Evolutionary conservation across 2,888 invertebrate species (phyloP).

Genomic region (Andrena bucephala): DNA sequence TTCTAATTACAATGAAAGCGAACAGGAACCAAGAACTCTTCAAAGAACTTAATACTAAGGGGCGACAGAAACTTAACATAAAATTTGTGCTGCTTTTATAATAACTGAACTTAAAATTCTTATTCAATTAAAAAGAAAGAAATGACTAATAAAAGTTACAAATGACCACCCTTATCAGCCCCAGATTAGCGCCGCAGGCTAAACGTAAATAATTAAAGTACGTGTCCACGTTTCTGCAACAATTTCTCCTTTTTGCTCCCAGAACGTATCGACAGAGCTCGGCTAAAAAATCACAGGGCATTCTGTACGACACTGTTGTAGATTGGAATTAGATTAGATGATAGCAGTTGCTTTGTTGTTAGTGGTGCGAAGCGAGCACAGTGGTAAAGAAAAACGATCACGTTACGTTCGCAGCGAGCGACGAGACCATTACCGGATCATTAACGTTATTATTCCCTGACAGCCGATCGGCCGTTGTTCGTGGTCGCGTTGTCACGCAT

Average conservation of each 20-base stretch:
- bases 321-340: slow-evolving; percentile 72
- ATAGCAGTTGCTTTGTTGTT: slow-evolving; percentile 72
- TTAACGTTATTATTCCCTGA: slow-evolving; percentile 75
- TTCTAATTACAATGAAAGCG: too few relatives aligned
- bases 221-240: neutral
- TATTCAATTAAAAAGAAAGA: too few relatives aligned
- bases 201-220: too few relatives aligned
- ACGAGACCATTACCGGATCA: slow-evolving; percentile 31
- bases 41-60: too few relatives aligned
- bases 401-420: slow-evolving; percentile 45
- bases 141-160: too few relatives aligned
- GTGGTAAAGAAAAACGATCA: slow-evolving; percentile 60
- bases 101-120: too few relatives aligned
- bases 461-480: slow-evolving; percentile 98
- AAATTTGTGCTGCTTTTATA: too few relatives aligned
- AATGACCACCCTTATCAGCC: too few relatives aligned
- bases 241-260: neutral
- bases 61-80: too few relatives aligned
- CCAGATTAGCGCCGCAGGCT: too few relatives aligned
- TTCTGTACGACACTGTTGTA: slow-evolving; percentile 67
- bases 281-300: neutral
- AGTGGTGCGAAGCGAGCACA: slow-evolving; percentile 66
- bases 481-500: slow-evolving; percentile 96
- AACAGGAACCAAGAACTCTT: too few relatives aligned
- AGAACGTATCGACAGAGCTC: neutral